Evolutionary conservation across 2,888 invertebrate species (phyloP), one percentile per base, ranked within the genome.

Genomic region (Leucophora obtusa): DNA sequence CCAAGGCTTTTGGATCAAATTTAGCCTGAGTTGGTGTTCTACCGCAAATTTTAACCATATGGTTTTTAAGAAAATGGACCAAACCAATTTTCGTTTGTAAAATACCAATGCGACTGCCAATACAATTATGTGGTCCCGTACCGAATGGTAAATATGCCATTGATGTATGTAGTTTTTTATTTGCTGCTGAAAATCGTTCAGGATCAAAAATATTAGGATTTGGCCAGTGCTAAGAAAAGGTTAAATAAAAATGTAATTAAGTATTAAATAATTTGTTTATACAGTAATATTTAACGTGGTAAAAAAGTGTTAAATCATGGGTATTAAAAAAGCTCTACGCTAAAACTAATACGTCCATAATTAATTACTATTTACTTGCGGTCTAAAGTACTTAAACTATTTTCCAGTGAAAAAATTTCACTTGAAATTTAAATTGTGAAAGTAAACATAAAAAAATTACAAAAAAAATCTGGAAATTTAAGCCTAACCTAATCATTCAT

Each of bases 141-240:
- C 90, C 90, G 18, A 90, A 90, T 0, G 90, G 90, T 24, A 86
- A 71, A 74, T 89, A 88, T 0, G 86, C 83, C 85, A 87, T 88
- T 3, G 87, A 79, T 0, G 73, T 76, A 24, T 88, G 85, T 0
- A 78, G 71, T 17, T 85, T 84, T 35, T 86, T 87, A 17, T 89
- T 89, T 54, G 86, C 86, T 0, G 86, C 59, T 4, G 87, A 85
- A 77, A 90, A 90, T 9, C 90, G 85, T 80, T 90, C 90, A 0
- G 90, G 90, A 83, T 90, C 87, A 62, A 90, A 90, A 3, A 82
- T 81, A n/a, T 87, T 62, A 0, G 90, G 90, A 79, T 90, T 86
- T 3, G 85, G 82, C 86, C 89, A 90, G 71, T 87, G 86, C 89
- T 89, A 24, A 0, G 83, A 76, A 75, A 43, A 59, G 59, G 58